Evolutionary conservation across 2,888 invertebrate species (phyloP), one percentile per base, ranked within the genome.

Genomic region (Drosophila acutilabella): DNA sequence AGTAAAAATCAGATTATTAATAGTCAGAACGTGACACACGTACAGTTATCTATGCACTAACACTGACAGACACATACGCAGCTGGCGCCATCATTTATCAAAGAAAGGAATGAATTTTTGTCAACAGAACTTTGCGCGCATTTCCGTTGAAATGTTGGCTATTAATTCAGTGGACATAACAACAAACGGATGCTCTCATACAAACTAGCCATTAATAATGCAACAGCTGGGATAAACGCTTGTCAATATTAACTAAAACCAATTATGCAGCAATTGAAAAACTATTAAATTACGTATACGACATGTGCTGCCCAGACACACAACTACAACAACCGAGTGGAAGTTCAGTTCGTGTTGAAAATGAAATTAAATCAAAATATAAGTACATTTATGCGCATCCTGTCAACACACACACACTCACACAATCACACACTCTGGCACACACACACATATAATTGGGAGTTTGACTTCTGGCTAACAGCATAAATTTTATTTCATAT

Each of bases 221-320:
- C 85, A 85, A 87, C 85, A 85, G 85, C 81, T 89, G 64, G 36
- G 14, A 1, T 42, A 45, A 44, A 44, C 61, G 64, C 61, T 68
- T 88, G 81, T 84, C 88, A 84, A 87, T 81, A 81, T 74, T 83
- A 84, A 79, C 89, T 83, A 85, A 84, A 80, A 77, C 74, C 81
- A 88, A 85, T 85, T 85, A 88, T 81, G 71, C 64, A 64, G 62
- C 78, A 69, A 78, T 72, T 72, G 64, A 66, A 76, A 68, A 79
- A 62, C 81, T 87, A 84, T 84, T 78, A 81, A 81, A 89, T 89
- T 89, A 74, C 82, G 85, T 52, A 72, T 80, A 67, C 83, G 85
- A 30, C 61, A 44, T 33, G 74, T 64, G 64, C 59, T 64, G 64
- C 61, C 23, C 23, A 23, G 23, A 18, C 20, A 20, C 3, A 20